phyloP scores from a whole-genome alignment of 1,140 invertebrate species.

The Ericerus pela region DNA sequence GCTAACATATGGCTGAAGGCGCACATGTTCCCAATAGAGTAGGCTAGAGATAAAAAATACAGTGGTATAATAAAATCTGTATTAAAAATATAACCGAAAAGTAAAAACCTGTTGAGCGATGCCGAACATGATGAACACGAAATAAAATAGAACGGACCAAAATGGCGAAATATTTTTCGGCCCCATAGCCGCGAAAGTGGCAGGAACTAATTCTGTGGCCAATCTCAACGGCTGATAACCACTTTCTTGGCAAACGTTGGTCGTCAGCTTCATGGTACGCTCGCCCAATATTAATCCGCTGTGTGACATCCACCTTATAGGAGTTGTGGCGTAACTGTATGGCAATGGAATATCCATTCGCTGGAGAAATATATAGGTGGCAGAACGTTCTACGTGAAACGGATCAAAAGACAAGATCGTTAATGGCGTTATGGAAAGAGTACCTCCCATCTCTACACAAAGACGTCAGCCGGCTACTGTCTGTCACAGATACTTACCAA shows the following conservation, averaged over 20 bases:
- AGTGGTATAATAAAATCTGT: no score
- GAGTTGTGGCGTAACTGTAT: conserved; percentile 34
- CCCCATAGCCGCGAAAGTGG: conserved; percentile 55
- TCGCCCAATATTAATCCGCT: conserved; percentile 55
- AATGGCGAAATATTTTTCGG: conserved; percentile 52
- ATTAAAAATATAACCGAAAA: neutral
- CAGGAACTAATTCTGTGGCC: conserved; percentile 70
- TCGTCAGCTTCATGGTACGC: conserved; percentile 40
- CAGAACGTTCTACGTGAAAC: conserved; percentile 47
- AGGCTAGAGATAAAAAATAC: no score
- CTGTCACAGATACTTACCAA: conserved; percentile 49
- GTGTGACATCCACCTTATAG: conserved; percentile 49
- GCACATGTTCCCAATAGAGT: no score
- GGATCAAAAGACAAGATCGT: conserved; percentile 25
- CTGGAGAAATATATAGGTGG: conserved; percentile 54
- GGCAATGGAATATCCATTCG: conserved; percentile 35
- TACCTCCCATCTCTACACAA: neutral
- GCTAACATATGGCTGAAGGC: no score
- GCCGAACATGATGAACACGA: conserved; percentile 68
- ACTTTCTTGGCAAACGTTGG: conserved; percentile 39
- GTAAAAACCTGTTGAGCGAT: conserved; percentile 55
- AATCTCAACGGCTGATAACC: conserved; percentile 63
- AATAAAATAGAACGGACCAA: conserved; percentile 76
- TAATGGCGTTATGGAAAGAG: neutral
- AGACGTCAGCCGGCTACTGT: no score